Conservation (phyloP, 1,140 invertebrate species). For the Bombus fervidus region DNA sequence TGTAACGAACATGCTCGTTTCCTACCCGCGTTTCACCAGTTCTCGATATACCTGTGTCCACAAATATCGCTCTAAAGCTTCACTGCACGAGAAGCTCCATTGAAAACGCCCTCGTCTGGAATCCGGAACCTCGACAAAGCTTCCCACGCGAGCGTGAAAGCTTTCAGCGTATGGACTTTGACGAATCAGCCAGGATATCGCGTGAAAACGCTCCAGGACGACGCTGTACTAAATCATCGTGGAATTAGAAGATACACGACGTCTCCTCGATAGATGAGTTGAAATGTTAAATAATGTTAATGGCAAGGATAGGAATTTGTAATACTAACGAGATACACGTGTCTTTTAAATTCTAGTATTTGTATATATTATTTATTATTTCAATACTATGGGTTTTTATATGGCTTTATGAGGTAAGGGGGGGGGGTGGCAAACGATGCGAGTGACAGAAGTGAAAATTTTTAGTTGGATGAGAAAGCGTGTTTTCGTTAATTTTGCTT, state of each 20-base stretch:
- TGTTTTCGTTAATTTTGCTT: no score
- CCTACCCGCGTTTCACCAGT: background rate
- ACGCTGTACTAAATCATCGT: background rate
- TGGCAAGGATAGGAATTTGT: background rate
- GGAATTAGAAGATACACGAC: background rate
- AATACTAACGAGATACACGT: no score
- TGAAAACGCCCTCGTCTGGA: background rate
- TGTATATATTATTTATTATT: no score
- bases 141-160: background rate
- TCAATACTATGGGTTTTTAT: no score
- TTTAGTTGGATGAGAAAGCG: background rate
- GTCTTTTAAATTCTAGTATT: no score
- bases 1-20: constrained; percentile 19
- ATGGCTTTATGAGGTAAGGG: no score
- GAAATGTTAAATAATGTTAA: background rate
- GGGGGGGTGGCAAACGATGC: no score
- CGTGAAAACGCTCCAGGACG: background rate
- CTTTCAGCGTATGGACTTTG: constrained; percentile 18
- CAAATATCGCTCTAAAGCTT: constrained; percentile 1
- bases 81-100: background rate
- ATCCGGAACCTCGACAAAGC: background rate
- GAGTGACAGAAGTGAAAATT: background rate
- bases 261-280: background rate
- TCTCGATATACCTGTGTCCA: background rate
- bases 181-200: constrained; percentile 35